These are phyloP conservation scores for Siniperca scherzeri DNA, from an alignment of 2,797 vertebrate genomes.

Conservation along the genomic window DNA sequence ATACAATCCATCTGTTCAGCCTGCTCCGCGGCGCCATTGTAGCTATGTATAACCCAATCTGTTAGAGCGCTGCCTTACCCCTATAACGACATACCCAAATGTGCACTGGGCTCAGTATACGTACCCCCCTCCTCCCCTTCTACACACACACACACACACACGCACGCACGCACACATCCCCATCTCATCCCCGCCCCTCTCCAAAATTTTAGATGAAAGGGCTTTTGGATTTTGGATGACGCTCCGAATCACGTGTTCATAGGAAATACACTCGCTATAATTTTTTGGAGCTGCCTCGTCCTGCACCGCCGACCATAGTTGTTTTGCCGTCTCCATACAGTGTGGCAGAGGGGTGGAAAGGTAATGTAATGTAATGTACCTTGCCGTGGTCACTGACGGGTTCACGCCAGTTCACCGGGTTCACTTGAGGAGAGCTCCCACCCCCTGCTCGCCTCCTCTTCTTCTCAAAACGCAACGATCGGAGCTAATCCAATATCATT, in stretches of 20 bases:
- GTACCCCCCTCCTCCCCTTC: conserved; percentile 28
- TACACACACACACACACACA: conserved; percentile 44
- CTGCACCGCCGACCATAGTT: conserved; percentile 82
- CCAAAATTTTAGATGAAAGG: conserved; percentile 87
- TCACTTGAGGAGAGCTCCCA: conserved; percentile 88
- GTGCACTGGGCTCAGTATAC: conserved; percentile 70
- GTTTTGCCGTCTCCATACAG: conserved; percentile 82
- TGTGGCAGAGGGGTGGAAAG: conserved; percentile 71
- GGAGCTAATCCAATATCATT: conserved; percentile 86
- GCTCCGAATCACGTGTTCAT: conserved; percentile 87
- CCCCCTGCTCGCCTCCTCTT: conserved; percentile 82
- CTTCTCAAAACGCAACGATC: conserved; percentile 83
- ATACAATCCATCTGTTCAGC: conserved; percentile 47
- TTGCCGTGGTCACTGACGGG: conserved; percentile 85
- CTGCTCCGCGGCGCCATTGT: conserved; percentile 63
- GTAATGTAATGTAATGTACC: conserved; percentile 83
- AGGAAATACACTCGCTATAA: conserved; percentile 86
- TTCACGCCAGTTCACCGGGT: conserved; percentile 87
- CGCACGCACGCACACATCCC: conserved; percentile 55
- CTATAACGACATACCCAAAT: conserved; percentile 77
- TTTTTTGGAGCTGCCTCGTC: conserved; percentile 85
- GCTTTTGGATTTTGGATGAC: conserved; percentile 89
- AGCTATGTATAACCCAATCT: conserved; percentile 63
- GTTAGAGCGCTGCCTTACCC: conserved; percentile 47
- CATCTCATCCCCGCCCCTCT: conserved; percentile 82